phyloP scores from a whole-genome alignment of 2,113 vertebrate species.

The Lontra canadensis region DNA sequence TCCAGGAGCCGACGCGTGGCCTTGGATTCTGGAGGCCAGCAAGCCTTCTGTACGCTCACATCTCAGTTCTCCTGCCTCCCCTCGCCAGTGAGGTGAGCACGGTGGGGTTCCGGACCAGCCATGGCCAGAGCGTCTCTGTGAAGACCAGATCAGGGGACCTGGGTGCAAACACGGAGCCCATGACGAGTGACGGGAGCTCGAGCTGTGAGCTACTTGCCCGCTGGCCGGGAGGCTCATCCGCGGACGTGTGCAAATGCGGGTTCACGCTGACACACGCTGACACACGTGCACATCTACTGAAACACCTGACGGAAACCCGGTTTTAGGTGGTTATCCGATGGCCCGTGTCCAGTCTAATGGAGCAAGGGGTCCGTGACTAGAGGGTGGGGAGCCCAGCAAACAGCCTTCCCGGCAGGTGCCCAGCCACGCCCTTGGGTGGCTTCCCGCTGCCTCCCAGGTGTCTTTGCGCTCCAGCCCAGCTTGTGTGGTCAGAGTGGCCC shows the following conservation, averaged over 20 bases:
- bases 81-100: neutral
- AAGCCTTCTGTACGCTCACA: neutral
- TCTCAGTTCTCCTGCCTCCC: neutral
- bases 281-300: no score
- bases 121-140: no score
- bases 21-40: neutral
- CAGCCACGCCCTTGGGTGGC: neutral
- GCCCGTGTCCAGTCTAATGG: neutral
- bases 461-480: neutral
- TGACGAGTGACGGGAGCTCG: rapidly evolving
- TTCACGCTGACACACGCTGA: neutral
- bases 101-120: no score
- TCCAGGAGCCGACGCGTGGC: neutral
- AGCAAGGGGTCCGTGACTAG: neutral
- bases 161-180: neutral
- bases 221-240: no score
- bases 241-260: neutral
- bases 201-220: no score
- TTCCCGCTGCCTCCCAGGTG: neutral
- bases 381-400: neutral
- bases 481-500: neutral
- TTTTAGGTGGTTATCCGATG: neutral
- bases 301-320: neutral
- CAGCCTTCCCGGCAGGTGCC: neutral
- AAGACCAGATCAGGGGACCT: no score